phyloP scores from a whole-genome alignment of 2,113 vertebrate genomes.

The Oreochromis spilurus region DNA sequence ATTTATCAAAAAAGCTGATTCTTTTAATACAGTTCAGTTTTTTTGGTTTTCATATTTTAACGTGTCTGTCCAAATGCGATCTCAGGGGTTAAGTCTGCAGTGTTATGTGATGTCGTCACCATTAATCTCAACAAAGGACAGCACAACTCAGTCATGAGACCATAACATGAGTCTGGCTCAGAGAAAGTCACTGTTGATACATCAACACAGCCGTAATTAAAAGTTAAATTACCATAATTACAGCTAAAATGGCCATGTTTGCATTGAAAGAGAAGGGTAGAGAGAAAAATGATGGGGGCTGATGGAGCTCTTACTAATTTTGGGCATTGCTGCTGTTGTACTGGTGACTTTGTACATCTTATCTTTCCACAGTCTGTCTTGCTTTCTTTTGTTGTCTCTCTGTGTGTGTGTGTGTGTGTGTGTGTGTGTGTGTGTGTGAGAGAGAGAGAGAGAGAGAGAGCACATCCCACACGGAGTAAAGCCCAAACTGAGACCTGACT shows the following conservation, averaged over 20 bases:
- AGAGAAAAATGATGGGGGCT: background rate
- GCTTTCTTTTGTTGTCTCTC: background rate
- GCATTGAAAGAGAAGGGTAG: background rate
- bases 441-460: background rate
- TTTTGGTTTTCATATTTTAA: background rate
- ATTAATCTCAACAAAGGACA: background rate
- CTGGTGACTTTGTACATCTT: conserved; percentile 26
- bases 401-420: background rate
- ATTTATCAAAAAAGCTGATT: background rate
- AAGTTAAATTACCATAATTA: background rate
- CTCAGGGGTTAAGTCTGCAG: background rate
- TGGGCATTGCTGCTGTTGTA: conserved; percentile 41
- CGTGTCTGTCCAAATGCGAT: background rate
- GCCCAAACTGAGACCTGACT: conserved; percentile 20
- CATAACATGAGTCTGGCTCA: background rate
- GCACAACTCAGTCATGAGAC: background rate
- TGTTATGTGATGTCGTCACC: background rate
- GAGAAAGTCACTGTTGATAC: background rate
- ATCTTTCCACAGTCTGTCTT: conserved; percentile 17
- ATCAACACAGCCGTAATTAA: background rate
- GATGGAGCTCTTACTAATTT: conserved; percentile 36
- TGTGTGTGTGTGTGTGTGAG: background rate
- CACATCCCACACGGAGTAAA: background rate
- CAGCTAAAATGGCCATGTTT: background rate
- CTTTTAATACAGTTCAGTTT: background rate